Evolutionary conservation across 2,888 invertebrate genomes (phyloP).

Genomic region (Petrophora chlorosata): DNA sequence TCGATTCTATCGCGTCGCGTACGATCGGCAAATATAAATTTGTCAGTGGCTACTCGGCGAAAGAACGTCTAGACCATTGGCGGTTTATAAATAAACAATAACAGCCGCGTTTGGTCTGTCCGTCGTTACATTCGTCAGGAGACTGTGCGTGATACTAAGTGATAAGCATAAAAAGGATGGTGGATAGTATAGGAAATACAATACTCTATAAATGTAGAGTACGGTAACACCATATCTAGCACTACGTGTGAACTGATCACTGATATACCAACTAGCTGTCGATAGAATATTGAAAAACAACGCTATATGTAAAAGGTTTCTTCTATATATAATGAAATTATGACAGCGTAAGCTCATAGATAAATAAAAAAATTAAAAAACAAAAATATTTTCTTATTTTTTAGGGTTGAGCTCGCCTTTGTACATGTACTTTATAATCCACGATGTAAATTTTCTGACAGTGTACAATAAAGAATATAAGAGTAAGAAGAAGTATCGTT

Average conservation of each 20-base stretch:
- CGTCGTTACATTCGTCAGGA: slow-evolving; percentile 72
- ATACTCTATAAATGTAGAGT: slow-evolving; percentile 27
- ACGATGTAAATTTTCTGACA: too few relatives aligned
- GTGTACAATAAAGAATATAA: neutral
- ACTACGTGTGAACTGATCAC: too few relatives aligned
- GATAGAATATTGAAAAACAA: too few relatives aligned
- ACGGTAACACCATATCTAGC: neutral
- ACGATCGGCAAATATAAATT: slow-evolving; percentile 81
- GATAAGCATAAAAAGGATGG: slow-evolving; percentile 50
- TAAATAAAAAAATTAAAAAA: too few relatives aligned
- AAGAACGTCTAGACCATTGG: slow-evolving; percentile 58
- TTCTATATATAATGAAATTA: too few relatives aligned
- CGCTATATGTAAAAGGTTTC: too few relatives aligned
- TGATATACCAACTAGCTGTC: too few relatives aligned
- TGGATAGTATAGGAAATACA: slow-evolving; percentile 42
- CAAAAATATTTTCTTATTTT: too few relatives aligned
- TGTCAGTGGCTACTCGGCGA: slow-evolving; percentile 74
- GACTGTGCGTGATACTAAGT: slow-evolving; percentile 60
- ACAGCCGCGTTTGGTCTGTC: slow-evolving; percentile 67
- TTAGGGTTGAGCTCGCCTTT: too few relatives aligned
- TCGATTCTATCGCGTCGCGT: slow-evolving; percentile 77
- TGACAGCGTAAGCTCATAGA: too few relatives aligned
- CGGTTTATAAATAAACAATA: slow-evolving; percentile 82
- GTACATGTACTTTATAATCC: too few relatives aligned
- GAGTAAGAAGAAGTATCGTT: neutral